A percentile compares a stretch with the other conserved stretches of the same genome.
Conservation (phyloP, 2,113 vertebrate genomes). For the Pavo muticus region DNA sequence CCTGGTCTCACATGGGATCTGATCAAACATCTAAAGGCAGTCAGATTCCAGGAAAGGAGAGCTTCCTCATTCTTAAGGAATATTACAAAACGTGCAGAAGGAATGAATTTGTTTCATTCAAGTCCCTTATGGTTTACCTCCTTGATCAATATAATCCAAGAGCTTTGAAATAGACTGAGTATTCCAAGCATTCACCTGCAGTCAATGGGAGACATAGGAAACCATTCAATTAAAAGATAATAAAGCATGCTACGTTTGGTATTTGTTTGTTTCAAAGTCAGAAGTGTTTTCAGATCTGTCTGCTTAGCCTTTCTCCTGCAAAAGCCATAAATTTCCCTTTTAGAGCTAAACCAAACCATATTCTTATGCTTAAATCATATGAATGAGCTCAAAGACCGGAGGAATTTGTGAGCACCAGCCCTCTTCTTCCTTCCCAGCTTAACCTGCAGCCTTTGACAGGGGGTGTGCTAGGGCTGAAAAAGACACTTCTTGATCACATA, state of each 20-base stretch:
- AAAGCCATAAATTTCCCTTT: conserved; percentile 52
- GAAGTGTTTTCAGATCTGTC: not conserved
- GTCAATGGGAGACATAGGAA: not conserved
- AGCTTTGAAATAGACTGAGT: not conserved
- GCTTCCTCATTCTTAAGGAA: conserved; percentile 51
- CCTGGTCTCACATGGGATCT: conserved; percentile 4
- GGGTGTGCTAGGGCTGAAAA: not conserved
- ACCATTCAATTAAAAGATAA: not conserved
- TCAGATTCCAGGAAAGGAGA: conserved; percentile 38
- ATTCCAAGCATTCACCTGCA: conserved; percentile 30
- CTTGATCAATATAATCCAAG: not conserved
- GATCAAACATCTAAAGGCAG: conserved; percentile 48
- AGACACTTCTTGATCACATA: not conserved
- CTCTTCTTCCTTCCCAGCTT: no score
- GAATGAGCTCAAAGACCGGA: conserved; percentile 32
- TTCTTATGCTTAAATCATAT: not conserved
- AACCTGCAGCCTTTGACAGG: no score
- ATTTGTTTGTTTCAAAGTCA: conserved; percentile 49
- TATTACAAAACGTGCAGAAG: not conserved
- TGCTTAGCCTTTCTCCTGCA: conserved; percentile 30
- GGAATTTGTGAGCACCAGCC: not conserved
- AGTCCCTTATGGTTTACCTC: not conserved
- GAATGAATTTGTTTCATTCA: conserved; percentile 43
- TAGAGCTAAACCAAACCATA: conserved; percentile 58
- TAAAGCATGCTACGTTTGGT: not conserved